Base-by-base conservation (phyloP, 1,140 invertebrate species). In the Camponotus pennsylvanicus region DNA sequence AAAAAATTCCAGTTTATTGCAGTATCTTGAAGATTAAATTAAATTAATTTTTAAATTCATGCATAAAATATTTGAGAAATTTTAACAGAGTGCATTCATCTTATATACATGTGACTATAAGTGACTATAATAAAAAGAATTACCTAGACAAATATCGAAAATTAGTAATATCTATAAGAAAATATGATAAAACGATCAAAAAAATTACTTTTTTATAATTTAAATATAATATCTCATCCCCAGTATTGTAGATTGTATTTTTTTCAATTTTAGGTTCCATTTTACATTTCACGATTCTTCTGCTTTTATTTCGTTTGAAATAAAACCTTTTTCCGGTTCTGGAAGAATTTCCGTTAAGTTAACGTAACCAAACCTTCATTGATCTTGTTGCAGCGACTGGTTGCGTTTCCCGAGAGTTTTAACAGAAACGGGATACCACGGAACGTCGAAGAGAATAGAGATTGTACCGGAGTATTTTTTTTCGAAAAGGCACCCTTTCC, bases 341-440 rank as follows among this genome's bases (percentile, higher is more conserved):
- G 13, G 1, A 15, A 75, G 11, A n/a, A 15, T 40, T 66, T 66
- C 27, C 45, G 40, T 78, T 66, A 40, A 49, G 37, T 69, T 55
- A 52, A 78, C 11, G 42, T 15, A 79, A 66, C 77, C 55, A 69
- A 79, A 79, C n/a, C 21, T 37, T 80, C 34, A 55, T 34, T 55
- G n/a, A 15, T 78, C 37, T 27, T 40, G 57, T 34, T 71, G 34
- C 55, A 61, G 15, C 27, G 37, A 57, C 67, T 45, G 15, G 34
- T 13, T 83, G 69, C 2, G 32, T 34, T 75, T 49, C 7, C 11
- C 27, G 57, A 61, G 57, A 45, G 37, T 73, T 63, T 61, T 42
- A 52, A 59, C 69, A n/a, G 18, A 59, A 82, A 73, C 40, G 15
- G 45, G 34, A 40, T 55, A 55, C 55, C 27, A 45, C 57, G 69